Percentiles rank a stretch among this genome's conserved stretches.
These are phyloP conservation scores for Lumbricus terrestris DNA, from an alignment of 2,888 invertebrate species.

Conservation along the genomic window DNA sequence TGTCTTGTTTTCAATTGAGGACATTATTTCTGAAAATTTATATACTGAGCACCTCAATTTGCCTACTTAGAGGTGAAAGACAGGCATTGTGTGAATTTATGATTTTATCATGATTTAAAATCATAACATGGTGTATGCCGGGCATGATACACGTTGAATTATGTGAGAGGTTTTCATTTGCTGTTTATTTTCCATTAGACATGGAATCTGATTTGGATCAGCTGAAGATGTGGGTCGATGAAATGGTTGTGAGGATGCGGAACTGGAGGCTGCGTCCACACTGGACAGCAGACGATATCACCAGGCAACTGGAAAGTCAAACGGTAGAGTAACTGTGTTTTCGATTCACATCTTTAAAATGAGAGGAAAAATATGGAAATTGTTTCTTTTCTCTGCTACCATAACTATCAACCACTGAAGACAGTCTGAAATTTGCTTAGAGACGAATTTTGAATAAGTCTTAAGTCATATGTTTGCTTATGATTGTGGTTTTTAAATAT, in stretches of 20 bases:
- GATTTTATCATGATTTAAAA: no score
- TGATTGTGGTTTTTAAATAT: no score
- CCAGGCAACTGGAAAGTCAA: conserved; percentile 76
- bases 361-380: neutral
- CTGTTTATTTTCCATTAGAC: neutral
- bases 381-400: no score
- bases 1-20: no score
- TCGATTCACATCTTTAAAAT: conserved; percentile 52
- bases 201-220: conserved; percentile 71
- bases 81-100: no score
- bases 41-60: no score
- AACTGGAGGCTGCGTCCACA: conserved; percentile 71
- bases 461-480: neutral
- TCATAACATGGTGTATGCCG: no score
- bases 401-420: no score
- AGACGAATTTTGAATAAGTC: neutral
- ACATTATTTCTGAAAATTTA: no score
- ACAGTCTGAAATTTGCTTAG: neutral
- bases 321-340: conserved; percentile 67
- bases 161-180: neutral
- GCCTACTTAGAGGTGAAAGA: no score
- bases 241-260: conserved; percentile 78
- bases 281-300: conserved; percentile 70
- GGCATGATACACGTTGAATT: no score
- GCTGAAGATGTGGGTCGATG: conserved; percentile 80